Conservation (phyloP, 2,797 vertebrate species). For the Channallabes apus region DNA sequence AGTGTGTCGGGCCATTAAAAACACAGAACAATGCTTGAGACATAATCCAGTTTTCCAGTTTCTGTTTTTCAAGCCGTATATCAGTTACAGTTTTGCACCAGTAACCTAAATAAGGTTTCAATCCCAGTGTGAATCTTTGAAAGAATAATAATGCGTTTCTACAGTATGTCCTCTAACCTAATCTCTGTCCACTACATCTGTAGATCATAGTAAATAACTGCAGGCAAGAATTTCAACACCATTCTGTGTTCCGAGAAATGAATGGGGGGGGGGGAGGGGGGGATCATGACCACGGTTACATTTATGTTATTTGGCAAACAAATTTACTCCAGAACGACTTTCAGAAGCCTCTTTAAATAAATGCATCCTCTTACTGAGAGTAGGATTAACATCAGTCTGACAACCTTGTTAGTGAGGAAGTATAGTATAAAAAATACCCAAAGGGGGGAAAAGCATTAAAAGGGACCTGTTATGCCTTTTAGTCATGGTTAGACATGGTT, state of each 20-base stretch:
- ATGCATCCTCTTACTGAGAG: not conserved
- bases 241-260: not conserved
- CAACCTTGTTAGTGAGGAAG: not conserved
- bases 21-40: conserved; percentile 1
- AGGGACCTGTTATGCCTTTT: no score
- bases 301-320: not conserved
- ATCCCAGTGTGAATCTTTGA: not conserved
- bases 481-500: no score
- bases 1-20: not conserved
- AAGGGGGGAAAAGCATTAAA: no score
- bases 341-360: not conserved
- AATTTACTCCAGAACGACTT: not conserved
- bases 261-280: not conserved
- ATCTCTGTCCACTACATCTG: not conserved
- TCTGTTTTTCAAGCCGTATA: not conserved
- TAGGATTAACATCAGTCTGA: not conserved
- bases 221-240: not conserved
- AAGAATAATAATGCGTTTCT: not conserved
- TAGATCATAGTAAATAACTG: not conserved
- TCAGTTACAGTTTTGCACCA: not conserved
- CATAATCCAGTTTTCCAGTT: not conserved
- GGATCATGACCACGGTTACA: not conserved
- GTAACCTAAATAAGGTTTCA: not conserved
- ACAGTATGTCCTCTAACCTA: not conserved
- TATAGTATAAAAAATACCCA: not conserved